Evolutionary conservation across 2,888 invertebrate genomes (phyloP), one percentile per base, ranked within the genome.

Genomic region (Orthosia gothica): DNA sequence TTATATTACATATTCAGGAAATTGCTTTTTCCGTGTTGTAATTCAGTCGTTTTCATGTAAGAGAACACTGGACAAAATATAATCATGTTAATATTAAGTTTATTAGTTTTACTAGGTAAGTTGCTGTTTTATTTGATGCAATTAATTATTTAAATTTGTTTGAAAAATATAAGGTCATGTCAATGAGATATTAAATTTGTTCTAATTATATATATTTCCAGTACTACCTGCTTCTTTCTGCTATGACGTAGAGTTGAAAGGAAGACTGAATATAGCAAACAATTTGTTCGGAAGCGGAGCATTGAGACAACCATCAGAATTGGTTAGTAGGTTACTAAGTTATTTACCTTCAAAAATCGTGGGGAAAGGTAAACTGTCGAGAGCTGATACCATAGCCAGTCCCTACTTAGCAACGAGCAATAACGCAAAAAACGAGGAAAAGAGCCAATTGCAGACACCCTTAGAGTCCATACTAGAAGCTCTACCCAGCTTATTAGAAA

Each of bases 211-310:
- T 7, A 0, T 40, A 45, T 59, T 76, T 74, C 1, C 61, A 85
- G 86, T 55, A 5, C 9, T 86, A 23, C 50, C 79, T 26, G 57
- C 71, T 66, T 79, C 57, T 11, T n/a, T 71, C 9, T 67, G 78
- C 20, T 77, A 69, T 57, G 86, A 87, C 18, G 1, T 83, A 45
- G 65, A 83, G 57, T 7, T 87, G 13, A 75, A 87, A 64, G 87
- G 79, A 16, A 62, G 65, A 0, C 0, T 84, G 18, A 74, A 61
- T 47, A 5, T 87, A 40, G 72, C 69, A 11, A 16, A 75, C 0
- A n/a, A 64, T 23, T 62, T 83, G 0, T 54, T 84, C 1, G 2
- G 76, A 2, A 63, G 0, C 76, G 72, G n/a, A 4, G n/a, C 16
- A 4, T 52, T 83, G 3, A 62, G 20, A 0, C 32, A 58, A 58